These are phyloP conservation scores for Anguilla japonica DNA, from an alignment of 2,113 vertebrate species.

Conservation along the genomic window DNA sequence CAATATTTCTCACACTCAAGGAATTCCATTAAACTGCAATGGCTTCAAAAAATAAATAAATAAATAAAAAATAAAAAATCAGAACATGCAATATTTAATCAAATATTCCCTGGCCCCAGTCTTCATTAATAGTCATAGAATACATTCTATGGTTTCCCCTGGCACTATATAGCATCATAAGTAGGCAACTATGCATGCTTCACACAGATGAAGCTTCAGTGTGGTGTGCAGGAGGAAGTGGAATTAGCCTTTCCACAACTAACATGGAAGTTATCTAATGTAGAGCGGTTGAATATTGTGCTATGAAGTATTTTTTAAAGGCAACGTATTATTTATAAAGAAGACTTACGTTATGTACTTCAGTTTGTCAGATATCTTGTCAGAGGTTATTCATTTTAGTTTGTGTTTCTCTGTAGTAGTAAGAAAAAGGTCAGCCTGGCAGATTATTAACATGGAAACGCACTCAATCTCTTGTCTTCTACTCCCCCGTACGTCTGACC, in stretches of 20 bases:
- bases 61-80: too few relatives aligned
- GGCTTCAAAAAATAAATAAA: too few relatives aligned
- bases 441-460: conserved; percentile 9
- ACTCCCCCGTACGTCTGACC: background rate
- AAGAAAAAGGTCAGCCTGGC: background rate
- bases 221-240: too few relatives aligned
- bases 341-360: background rate
- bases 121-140: too few relatives aligned
- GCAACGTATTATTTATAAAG: background rate
- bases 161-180: too few relatives aligned
- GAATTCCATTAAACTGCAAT: too few relatives aligned
- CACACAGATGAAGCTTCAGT: too few relatives aligned
- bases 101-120: too few relatives aligned
- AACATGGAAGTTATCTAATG: background rate
- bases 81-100: too few relatives aligned
- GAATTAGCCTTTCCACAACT: background rate
- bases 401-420: background rate
- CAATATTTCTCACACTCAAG: too few relatives aligned
- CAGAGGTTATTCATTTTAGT: background rate
- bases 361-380: background rate
- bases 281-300: background rate
- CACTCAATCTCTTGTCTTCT: background rate
- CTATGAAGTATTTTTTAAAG: background rate
- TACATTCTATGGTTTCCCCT: too few relatives aligned
- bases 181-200: too few relatives aligned